These are phyloP conservation scores for Holothuria leucospilota DNA, from an alignment of 53 echinoderm and acorn worm genomes.

Conservation along the genomic window DNA sequence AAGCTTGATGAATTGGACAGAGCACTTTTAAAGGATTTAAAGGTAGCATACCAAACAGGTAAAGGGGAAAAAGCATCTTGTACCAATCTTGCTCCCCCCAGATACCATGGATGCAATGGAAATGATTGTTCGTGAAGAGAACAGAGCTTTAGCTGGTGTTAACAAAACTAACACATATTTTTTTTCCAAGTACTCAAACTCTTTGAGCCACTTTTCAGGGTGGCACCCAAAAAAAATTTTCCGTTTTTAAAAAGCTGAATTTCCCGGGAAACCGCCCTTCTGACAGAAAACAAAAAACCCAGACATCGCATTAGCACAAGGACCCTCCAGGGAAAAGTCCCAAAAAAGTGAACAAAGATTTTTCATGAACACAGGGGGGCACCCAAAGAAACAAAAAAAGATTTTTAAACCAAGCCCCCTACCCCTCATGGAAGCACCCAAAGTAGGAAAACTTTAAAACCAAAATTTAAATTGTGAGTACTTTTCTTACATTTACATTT, in stretches of 20 bases:
- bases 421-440: slow-evolving; percentile 48
- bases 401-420: slow-evolving; percentile 80
- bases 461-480: slow-evolving; percentile 55
- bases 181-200: slow-evolving; percentile 30
- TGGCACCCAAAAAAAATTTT: slow-evolving; percentile 36
- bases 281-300: slow-evolving; percentile 68
- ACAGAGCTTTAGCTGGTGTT: slow-evolving; percentile 8
- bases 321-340: slow-evolving; percentile 62
- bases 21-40: slow-evolving; percentile 43
- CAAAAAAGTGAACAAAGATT: slow-evolving; percentile 39
- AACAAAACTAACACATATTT: neutral
- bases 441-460: slow-evolving; percentile 52
- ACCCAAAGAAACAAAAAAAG: slow-evolving; percentile 58
- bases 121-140: neutral
- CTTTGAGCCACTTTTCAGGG: slow-evolving; percentile 21
- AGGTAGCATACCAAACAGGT: slow-evolving; percentile 73
- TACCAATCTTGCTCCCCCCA: slow-evolving; percentile 65
- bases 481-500: neutral
- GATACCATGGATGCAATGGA: slow-evolving; percentile 64
- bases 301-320: slow-evolving; percentile 57
- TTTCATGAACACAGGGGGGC: slow-evolving; percentile 73
- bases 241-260: neutral
- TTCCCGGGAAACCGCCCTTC: neutral
- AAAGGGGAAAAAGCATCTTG: slow-evolving; percentile 71
- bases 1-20: slow-evolving; percentile 50